Conservation (phyloP, 2,888 invertebrate species). For the Trichopoda pennipes region DNA sequence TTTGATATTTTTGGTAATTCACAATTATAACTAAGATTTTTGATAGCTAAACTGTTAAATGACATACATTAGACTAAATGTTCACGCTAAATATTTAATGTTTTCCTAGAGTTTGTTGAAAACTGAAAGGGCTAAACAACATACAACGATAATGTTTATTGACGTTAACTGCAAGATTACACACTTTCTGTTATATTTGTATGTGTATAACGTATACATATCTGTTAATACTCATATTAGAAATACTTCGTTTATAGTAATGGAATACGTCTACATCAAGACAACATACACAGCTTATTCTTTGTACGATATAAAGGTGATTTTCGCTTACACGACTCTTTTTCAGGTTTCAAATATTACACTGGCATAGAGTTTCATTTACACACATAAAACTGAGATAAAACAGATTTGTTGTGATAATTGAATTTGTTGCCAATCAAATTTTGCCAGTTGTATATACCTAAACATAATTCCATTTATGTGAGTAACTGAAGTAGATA, state of each 20-base stretch:
- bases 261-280: slow-evolving; percentile 8
- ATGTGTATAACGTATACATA: not conserved
- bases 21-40: not conserved
- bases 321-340: slow-evolving; percentile 5
- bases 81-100: slow-evolving; percentile 22
- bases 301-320: slow-evolving; percentile 34
- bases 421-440: not conserved
- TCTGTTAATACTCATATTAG: not conserved
- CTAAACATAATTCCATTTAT: no score
- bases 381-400: not conserved
- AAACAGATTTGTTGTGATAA: not conserved
- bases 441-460: no score
- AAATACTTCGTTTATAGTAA: not conserved
- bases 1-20: not conserved
- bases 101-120: slow-evolving; percentile 41
- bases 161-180: not conserved
- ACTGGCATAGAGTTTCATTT: not conserved
- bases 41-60: not conserved
- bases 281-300: slow-evolving; percentile 61
- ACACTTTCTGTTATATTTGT: not conserved
- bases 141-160: slow-evolving; percentile 5
- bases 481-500: no score
- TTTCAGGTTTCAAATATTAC: not conserved
- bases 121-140: slow-evolving; percentile 45
- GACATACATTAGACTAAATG: slow-evolving; percentile 20